phyloP scores from a whole-genome alignment of 2,888 invertebrate species.

The Ferdinandea cuprea region DNA sequence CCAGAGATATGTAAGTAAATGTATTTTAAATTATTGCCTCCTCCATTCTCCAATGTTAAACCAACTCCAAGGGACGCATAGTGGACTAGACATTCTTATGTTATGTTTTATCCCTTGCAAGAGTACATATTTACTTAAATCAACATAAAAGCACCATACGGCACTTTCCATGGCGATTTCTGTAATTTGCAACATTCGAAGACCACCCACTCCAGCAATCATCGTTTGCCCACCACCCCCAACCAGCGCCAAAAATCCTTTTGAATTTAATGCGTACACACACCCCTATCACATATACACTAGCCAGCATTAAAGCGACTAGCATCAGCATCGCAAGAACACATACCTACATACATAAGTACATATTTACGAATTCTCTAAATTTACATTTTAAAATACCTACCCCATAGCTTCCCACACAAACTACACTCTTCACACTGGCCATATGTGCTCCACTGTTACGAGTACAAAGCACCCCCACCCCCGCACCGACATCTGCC shows the following conservation, averaged over 20 bases:
- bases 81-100: constrained; percentile 73
- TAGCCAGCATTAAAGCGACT: constrained; percentile 62
- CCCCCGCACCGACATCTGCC: constrained; percentile 25
- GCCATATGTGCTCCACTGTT: constrained; percentile 72
- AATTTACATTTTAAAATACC: constrained; percentile 75
- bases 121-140: constrained; percentile 68
- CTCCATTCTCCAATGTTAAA: constrained; percentile 35
- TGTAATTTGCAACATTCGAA: constrained; percentile 75
- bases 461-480: constrained; percentile 33
- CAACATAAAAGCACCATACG: constrained; percentile 74
- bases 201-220: constrained; percentile 67
- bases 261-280: constrained; percentile 74
- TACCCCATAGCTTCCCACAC: constrained; percentile 66
- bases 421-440: constrained; percentile 73
- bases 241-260: constrained; percentile 60
- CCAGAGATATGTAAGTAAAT: constrained; percentile 72
- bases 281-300: constrained; percentile 56
- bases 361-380: constrained; percentile 73
- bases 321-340: constrained; percentile 28
- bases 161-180: constrained; percentile 73
- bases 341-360: constrained; percentile 30
- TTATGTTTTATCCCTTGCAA: constrained; percentile 42
- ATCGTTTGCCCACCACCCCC: constrained; percentile 38
- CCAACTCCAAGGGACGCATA: constrained; percentile 69
- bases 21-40: constrained; percentile 73